phyloP scores from a whole-genome alignment of 1,140 invertebrate genomes.

The Drosophila nigromelanica region DNA sequence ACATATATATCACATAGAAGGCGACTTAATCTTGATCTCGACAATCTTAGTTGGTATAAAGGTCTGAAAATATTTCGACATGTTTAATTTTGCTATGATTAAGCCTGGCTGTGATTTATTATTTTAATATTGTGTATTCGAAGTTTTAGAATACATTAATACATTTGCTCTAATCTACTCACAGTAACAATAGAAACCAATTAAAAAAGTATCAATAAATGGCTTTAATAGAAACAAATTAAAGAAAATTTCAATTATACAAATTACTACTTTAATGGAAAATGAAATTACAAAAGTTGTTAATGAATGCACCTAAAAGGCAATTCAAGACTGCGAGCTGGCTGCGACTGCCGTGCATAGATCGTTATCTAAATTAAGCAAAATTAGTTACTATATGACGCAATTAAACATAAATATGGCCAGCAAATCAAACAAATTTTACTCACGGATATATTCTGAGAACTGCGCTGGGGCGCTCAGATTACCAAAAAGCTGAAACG shows the following conservation, averaged over 20 bases:
- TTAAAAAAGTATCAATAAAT: conserved; percentile 30
- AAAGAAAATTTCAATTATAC: not conserved
- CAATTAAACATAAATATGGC: conserved; percentile 73
- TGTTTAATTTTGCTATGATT: too few species aligned
- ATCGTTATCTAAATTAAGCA: conserved; percentile 63
- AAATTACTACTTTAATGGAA: not conserved
- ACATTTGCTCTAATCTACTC: too few species aligned
- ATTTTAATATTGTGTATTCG: too few species aligned
- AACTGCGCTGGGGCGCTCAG: conserved; percentile 39
- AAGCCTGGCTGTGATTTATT: too few species aligned
- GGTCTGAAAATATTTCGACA: too few species aligned
- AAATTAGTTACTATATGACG: conserved; percentile 72
- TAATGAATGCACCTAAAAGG: conserved; percentile 2
- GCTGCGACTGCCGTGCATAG: conserved; percentile 31
- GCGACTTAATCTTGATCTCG: too few species aligned
- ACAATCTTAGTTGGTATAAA: too few species aligned
- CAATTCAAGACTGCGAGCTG: conserved; percentile 4
- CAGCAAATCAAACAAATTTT: conserved; percentile 42
- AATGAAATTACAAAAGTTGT: conserved; percentile 1
- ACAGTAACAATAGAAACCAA: not conserved
- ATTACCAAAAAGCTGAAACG: conserved; percentile 42
- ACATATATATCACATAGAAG: too few species aligned
- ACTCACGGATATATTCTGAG: conserved; percentile 63
- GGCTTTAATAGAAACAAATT: conserved; percentile 4
- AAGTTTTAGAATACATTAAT: too few species aligned